Evolutionary conservation across 2,888 invertebrate species (phyloP).

Genomic region (Dolichomitus sp.): DNA sequence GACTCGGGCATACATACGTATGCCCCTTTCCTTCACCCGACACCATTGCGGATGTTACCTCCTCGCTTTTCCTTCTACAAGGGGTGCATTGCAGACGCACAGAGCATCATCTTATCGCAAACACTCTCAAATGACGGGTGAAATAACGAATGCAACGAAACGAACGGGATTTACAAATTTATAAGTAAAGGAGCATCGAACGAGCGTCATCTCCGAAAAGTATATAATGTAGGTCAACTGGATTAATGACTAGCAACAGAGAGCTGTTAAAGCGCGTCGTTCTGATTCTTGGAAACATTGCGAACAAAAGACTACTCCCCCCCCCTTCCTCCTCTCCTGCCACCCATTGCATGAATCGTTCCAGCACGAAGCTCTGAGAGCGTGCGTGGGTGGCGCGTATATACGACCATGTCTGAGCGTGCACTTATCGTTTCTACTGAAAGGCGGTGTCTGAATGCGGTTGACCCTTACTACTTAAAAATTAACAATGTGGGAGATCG

Average conservation of each 20-base stretch:
- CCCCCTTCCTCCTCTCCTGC: no score
- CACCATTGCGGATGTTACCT: conserved; percentile 66
- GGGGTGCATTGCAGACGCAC: conserved; percentile 58
- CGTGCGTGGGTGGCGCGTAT: conserved; percentile 2
- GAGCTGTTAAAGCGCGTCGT: background rate
- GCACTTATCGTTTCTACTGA: conserved; percentile 10
- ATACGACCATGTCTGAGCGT: background rate
- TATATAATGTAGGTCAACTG: conserved; percentile 2
- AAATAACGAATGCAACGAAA: background rate
- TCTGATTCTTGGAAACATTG: conserved; percentile 17
- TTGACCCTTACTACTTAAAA: conserved; percentile 35
- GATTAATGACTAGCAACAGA: conserved; percentile 1
- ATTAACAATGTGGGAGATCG: background rate
- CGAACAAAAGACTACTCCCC: background rate
- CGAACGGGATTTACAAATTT: conserved; percentile 1
- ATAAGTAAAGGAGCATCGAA: background rate
- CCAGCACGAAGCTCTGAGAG: background rate
- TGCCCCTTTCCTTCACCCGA: conserved; percentile 61
- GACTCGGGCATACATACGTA: conserved; percentile 13
- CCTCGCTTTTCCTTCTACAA: conserved; percentile 42
- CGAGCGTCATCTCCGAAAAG: background rate
- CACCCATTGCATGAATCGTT: background rate
- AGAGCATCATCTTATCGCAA: background rate
- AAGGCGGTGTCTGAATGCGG: conserved; percentile 6
- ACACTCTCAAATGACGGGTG: background rate